Base-by-base conservation (phyloP, 1,140 invertebrate genomes). In the Leptinotarsa undecemlineata region DNA sequence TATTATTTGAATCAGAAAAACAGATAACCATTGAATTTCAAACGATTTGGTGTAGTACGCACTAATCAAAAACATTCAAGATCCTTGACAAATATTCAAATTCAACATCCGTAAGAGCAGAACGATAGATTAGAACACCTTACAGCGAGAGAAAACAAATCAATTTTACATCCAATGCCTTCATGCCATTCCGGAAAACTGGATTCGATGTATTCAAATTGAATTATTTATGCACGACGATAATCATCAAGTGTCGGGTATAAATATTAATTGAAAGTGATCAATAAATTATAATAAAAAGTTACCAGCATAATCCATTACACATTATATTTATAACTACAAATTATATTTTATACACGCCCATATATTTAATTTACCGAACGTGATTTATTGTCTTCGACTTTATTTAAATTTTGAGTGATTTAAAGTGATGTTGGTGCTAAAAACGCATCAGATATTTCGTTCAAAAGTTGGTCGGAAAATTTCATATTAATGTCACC, bases 251-350 rank as follows among this genome's bases (percentile, higher is more conserved):
- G 51, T 57, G 51, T 19, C 51, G 15, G 51, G 4, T 57, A 19
- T 57, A 57, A 17, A 57, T 57, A 57, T 57, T 57, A 57, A 57
- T 57, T 57, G 51, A 19, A 57, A 57, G n/a, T 19, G 15, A 57
- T 57, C n/a, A 19, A 57, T 57, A 57, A 57, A 57, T 57, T 57
- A 57, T 57, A 57, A 17, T 57, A 17, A 42, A 42, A 42, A 57
- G 51, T 57, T 57, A 57, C 51, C 51, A 57, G 51, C 51, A 57
- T 57, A 57, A 4, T 57, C n/a, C n/a, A 57, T 57, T n/a, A 57
- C n/a, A 57, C n/a, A 57, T 57, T 57, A 57, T 57, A 57, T 57
- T 57, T 57, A 57, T 57, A 57, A 57, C 51, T 57, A 57, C 51
- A 57, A 57, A 57, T 57, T 57, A 57, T 19, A 57, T 57, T 57